These are phyloP conservation scores for Acanthaster planci DNA, from an alignment of 35 echinoderm and acorn worm species.

Conservation along the genomic window DNA sequence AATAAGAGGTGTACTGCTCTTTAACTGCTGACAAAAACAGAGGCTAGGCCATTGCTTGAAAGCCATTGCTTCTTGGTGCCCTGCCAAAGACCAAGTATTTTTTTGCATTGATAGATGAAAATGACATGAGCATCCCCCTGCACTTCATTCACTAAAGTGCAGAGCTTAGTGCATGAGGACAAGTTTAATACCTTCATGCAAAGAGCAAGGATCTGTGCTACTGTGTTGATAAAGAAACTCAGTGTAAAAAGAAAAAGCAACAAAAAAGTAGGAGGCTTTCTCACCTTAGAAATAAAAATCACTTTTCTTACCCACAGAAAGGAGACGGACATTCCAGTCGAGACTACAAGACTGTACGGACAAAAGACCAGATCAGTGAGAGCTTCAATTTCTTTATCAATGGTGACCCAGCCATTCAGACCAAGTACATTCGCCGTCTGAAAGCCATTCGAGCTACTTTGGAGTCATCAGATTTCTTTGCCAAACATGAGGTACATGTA, in stretches of 20 bases:
- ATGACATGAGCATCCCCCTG: no score
- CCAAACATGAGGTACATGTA: slow-evolving; percentile 71
- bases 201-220: no score
- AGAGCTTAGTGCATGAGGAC: no score
- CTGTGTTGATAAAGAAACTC: no score
- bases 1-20: no score
- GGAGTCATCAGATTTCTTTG: slow-evolving; percentile 88
- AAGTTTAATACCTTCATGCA: no score
- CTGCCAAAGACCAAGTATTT: no score
- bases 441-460: slow-evolving; percentile 87
- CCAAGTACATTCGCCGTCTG: slow-evolving; percentile 78
- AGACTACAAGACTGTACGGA: slow-evolving; percentile 83
- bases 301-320: slow-evolving; percentile 67
- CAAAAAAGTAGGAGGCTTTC: background rate
- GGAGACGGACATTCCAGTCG: slow-evolving; percentile 95
- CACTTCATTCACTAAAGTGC: no score
- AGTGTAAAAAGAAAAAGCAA: background rate
- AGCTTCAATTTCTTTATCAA: slow-evolving; percentile 85
- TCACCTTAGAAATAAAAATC: background rate
- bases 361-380: slow-evolving; percentile 80
- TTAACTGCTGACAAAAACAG: no score
- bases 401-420: slow-evolving; percentile 48
- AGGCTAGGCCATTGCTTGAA: no score
- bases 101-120: no score
- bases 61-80: no score